Conservation (phyloP, 2,888 invertebrate species). For the Tipula confusa region DNA sequence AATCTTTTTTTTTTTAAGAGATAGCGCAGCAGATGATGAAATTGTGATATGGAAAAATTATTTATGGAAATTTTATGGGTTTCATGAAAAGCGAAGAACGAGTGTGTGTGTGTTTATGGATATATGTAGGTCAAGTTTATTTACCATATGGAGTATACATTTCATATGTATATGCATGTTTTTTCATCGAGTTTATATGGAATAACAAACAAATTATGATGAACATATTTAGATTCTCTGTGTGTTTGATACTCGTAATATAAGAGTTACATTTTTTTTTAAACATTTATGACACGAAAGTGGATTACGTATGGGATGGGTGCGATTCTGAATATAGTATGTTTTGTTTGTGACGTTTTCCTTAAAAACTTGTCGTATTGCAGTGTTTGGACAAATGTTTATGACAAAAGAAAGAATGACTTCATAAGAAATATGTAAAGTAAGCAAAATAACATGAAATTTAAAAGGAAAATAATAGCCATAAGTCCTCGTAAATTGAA, state of each 20-base stretch:
- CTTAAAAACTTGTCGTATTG: not conserved
- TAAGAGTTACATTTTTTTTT: not conserved
- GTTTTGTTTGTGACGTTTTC: not conserved
- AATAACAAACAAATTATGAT: conserved; percentile 3
- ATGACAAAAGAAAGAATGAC: too few species aligned
- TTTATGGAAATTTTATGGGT: not conserved
- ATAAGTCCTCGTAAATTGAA: too few species aligned
- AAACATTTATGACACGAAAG: not conserved
- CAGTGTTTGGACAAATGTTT: not conserved
- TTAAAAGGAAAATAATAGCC: too few species aligned
- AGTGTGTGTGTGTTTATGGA: not conserved
- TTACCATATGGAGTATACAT: not conserved
- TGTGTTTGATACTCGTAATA: too few species aligned
- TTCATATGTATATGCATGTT: not conserved
- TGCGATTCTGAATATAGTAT: not conserved
- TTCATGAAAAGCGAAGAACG: not conserved
- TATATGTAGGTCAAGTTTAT: not conserved
- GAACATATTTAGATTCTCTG: not conserved
- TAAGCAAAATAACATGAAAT: too few species aligned
- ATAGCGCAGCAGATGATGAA: not conserved
- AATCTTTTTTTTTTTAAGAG: not conserved
- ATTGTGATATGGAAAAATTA: not conserved
- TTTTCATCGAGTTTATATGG: not conserved
- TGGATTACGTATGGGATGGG: not conserved
- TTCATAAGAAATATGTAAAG: too few species aligned